Percentiles rank a stretch among this genome's conserved stretches.
Evolutionary conservation across 2,113 vertebrate genomes (phyloP).

Genomic region (zebrafish (Danio rerio)): GRCz12tu NC_133181.1:28599501-28600000

Average conservation of each 20-base stretch:
- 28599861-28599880: not conserved
- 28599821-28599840: conserved; percentile 12
- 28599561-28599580: no score
- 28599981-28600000: conserved; percentile 49
- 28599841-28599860: conserved; percentile 25
- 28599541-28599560: no score
- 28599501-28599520: no score
- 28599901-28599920: conserved; percentile 1
- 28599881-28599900: conserved; percentile 3
- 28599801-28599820: conserved; percentile 22
- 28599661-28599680: not conserved
- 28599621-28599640: not conserved
- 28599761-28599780: conserved; percentile 11
- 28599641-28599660: not conserved
- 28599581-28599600: no score
- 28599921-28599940: conserved; percentile 10
- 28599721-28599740: not conserved
- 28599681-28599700: not conserved
- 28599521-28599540: not conserved
- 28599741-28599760: not conserved
- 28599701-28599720: not conserved
- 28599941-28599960: conserved; percentile 72
- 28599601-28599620: no score
- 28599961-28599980: conserved; percentile 74
- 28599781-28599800: conserved; percentile 5